Base-by-base conservation (phyloP, 1,140 invertebrate species). In the Sycophaga agraensis region DNA sequence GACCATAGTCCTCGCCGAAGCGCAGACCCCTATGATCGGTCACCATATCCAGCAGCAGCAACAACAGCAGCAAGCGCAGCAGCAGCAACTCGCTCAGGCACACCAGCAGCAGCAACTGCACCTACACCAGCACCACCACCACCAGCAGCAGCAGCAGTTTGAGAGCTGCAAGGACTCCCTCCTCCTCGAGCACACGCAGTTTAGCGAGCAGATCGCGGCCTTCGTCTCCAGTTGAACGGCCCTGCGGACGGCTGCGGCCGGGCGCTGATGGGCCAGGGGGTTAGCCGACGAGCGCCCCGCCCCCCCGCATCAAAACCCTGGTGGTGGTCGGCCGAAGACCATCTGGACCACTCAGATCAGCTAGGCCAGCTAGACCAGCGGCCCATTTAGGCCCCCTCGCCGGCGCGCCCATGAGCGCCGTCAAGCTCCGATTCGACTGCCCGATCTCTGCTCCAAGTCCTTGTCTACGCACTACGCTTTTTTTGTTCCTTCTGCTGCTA, bases 81-180 rank as follows among this genome's bases (percentile, higher is more conserved):
- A 61, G 48, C 43, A 45, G 24, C 26, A 22, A 8, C 16, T 50
- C 19, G 53, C 24, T 26, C 68, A 57, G 26, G 40, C 28, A 1
- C 62, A 55, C 40, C 65, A 61, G 31, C 66, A 61, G 26, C 57
- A 42, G 19, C 55, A 46, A 50, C 63, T 49, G 37, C 65, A 49
- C 43, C 60, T 57, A 24, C 66, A 67, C 11, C 63, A 67, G n/a
- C 65, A 54, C 31, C 67, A 48, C 14, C 60, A 37, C 16, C 49
- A 37, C 28, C 54, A 46, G 22, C 73, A 73, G 12, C 78, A 77
- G 39, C 75, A 75, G 22, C 70, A 77, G 40, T 79, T 76, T 40
- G 79, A 81, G 50, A 79, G 73, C 26, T 81, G 79, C 73, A 81
- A 81, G 58, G 78, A 80, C 43, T 80, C 77, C 1, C 48, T 81